Evolutionary conservation across 2,113 vertebrate genomes (phyloP), one percentile per base, ranked within the genome.

Genomic region (Brachyhypopomus gauderio): DNA sequence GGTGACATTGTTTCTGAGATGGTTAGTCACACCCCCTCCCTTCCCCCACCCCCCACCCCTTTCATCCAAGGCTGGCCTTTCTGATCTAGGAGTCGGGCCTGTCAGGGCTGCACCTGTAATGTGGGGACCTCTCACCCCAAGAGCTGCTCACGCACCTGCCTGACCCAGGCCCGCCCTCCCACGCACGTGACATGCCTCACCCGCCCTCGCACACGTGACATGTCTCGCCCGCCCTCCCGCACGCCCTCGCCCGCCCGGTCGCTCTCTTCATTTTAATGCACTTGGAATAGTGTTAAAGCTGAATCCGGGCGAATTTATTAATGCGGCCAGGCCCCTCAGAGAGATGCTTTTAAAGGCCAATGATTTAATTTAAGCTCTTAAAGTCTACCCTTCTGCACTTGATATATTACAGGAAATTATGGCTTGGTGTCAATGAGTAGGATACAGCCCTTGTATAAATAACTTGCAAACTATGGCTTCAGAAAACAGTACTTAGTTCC

Each of bases 341-440:
- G 92, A 92, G 89, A 89, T 91, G 91, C 91, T 92, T 91, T 92
- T 91, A 92, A 92, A 94, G 93, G 91, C 90, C 91, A 93, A 87
- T 91, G 91, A 92, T 91, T 93, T 91, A 91, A 91, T 93, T 92
- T 89, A 88, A 85, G 89, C 91, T 90, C 90, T 93, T 90, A 92
- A 92, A 91, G 91, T 90, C 92, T 91, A 89, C 85, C 85, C 63
- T 85, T 86, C 84, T 79, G 36, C 87, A 90, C 86, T 88, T 89
- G 88, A 92, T 85, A 76, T 72, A 90, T 88, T 90, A 83, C 88
- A 84, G 90, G 88, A 89, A 92, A 91, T 91, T 89, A 91, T 85
- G 83, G 87, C 89, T 91, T 87, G 86, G 90, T 88, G 88, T 88
- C 74, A 84, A 45, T 66, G 80, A 85, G 86, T 86, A 86, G 78